A percentile compares a stretch with the other conserved stretches of the same genome.
Evolutionary conservation across 2,797 vertebrate species (phyloP).

Genomic region (Cyclura pinguis): DNA sequence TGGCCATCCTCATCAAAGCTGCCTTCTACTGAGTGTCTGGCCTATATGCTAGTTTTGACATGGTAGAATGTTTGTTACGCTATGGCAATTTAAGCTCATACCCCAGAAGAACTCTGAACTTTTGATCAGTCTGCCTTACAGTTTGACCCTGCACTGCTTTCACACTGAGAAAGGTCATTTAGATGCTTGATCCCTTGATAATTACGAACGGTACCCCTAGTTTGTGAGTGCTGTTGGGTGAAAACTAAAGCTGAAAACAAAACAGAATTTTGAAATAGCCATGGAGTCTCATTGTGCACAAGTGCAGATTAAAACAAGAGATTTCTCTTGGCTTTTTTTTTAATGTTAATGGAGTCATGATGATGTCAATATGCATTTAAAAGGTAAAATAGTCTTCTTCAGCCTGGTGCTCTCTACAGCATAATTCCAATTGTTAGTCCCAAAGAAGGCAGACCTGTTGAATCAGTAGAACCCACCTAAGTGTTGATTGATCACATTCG

Average conservation of each 20-base stretch:
- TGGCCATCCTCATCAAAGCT: not conserved
- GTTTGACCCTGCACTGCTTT: slow-evolving; percentile 72
- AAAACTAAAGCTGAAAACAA: slow-evolving; percentile 78
- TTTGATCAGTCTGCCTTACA: slow-evolving; percentile 53
- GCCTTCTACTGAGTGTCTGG: not conserved
- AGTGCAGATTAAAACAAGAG: slow-evolving; percentile 46
- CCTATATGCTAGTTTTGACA: slow-evolving; percentile 33
- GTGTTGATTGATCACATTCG: no score
- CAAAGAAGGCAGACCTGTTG: no score
- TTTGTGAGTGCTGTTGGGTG: slow-evolving; percentile 74
- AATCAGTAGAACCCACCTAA: no score
- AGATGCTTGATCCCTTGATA: slow-evolving; percentile 70
- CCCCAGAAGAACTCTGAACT: slow-evolving; percentile 49
- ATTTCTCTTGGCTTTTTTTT: not conserved
- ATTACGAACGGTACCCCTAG: slow-evolving; percentile 73
- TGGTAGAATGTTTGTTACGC: slow-evolving; percentile 25
- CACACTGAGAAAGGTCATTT: slow-evolving; percentile 67
- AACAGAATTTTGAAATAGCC: slow-evolving; percentile 68
- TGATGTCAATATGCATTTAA: not conserved
- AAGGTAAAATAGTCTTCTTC: not conserved
- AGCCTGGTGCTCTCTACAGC: not conserved
- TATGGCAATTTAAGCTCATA: slow-evolving; percentile 59
- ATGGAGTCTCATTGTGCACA: slow-evolving; percentile 71
- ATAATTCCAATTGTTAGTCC: no score
- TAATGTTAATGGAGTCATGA: not conserved